These are phyloP conservation scores for Nansenia antarctica DNA, from an alignment of 2,113 vertebrate genomes.

Conservation along the genomic window DNA sequence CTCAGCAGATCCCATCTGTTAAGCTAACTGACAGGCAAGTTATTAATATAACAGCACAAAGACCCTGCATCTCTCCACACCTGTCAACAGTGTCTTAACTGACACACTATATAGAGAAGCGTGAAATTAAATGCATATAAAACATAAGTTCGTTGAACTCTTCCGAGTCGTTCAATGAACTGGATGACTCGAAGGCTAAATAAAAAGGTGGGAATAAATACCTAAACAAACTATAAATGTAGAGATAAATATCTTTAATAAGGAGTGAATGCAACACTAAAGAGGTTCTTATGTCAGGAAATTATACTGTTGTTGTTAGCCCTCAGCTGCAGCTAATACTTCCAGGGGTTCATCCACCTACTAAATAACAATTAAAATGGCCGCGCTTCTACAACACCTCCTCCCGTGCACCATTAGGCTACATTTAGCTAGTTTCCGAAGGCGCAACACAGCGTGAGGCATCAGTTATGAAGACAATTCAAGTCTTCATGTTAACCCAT, in stretches of 20 bases:
- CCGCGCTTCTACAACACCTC: neutral
- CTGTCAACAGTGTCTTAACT: conserved; percentile 46
- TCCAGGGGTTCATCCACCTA: conserved; percentile 17
- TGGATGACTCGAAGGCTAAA: no score
- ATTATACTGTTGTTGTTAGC: no score
- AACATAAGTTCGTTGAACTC: no score
- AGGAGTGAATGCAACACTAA: neutral
- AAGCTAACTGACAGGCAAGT: conserved; percentile 52
- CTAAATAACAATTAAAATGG: conserved; percentile 22
- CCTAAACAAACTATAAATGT: neutral
- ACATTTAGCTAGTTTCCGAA: neutral
- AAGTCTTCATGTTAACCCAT: neutral
- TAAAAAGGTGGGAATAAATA: no score
- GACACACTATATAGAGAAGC: neutral
- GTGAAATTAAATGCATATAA: no score
- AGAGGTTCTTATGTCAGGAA: no score
- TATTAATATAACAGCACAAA: conserved; percentile 64
- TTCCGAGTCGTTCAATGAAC: no score
- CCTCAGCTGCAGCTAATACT: neutral
- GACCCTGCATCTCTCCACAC: conserved; percentile 47
- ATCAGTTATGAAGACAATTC: no score
- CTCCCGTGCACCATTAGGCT: neutral
- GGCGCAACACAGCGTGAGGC: neutral
- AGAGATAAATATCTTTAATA: neutral
- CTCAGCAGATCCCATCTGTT: conserved; percentile 46